Conservation (phyloP, 2,888 invertebrate genomes). For the Agrochola lychnidis region DNA sequence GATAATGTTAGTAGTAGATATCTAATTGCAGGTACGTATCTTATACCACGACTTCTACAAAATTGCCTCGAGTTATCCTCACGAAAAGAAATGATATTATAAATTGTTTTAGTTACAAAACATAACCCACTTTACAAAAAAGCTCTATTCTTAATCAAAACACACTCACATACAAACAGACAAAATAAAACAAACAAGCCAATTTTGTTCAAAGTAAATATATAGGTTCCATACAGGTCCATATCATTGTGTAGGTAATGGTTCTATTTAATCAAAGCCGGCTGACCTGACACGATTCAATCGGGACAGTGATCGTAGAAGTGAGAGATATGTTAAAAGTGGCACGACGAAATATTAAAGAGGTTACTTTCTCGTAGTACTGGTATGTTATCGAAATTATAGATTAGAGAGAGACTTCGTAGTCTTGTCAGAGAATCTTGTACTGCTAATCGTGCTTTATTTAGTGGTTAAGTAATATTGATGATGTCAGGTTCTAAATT, state of each 20-base stretch:
- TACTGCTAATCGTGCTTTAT: neutral
- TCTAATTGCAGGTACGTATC: neutral
- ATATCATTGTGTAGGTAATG: conserved; percentile 40
- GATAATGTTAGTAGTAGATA: neutral
- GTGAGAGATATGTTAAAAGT: neutral
- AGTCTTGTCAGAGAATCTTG: neutral
- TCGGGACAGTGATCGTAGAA: conserved; percentile 37
- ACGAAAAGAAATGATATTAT: neutral
- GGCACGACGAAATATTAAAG: neutral
- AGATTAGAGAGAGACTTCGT: neutral
- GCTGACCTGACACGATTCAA: conserved; percentile 57
- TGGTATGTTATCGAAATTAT: neutral
- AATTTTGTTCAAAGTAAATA: conserved; percentile 52
- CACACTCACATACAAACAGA: conserved; percentile 1
- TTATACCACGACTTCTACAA: neutral
- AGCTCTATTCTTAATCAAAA: conserved; percentile 11
- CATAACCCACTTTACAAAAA: neutral
- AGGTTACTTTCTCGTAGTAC: neutral
- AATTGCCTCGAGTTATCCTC: neutral
- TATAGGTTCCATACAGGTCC: conserved; percentile 18
- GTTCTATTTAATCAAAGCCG: conserved; percentile 49
- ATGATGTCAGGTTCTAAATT: too few relatives aligned
- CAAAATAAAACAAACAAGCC: conserved; percentile 45
- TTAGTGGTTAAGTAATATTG: neutral
- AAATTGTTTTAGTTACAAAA: conserved; percentile 2